These are phyloP conservation scores for Phyto melanocephala DNA, from an alignment of 2,888 invertebrate species.

Conservation along the genomic window DNA sequence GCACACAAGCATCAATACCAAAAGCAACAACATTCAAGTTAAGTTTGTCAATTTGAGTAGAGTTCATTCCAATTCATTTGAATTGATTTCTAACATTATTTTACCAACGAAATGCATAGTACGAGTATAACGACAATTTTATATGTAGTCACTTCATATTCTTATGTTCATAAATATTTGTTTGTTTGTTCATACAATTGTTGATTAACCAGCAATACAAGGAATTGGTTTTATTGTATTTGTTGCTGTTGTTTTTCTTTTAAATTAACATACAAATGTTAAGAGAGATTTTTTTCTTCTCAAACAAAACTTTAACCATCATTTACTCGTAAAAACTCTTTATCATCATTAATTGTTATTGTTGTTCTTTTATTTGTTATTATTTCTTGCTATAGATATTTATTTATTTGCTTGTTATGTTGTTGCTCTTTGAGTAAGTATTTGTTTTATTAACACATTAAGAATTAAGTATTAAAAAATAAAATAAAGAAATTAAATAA, in stretches of 20 bases:
- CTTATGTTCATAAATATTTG: not conserved
- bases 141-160: not conserved
- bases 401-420: not conserved
- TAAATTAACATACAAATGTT: constrained; percentile 45
- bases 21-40: not conserved
- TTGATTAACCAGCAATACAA: not conserved
- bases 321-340: not conserved
- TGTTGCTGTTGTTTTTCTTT: constrained; percentile 6
- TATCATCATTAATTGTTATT: not conserved
- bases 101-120: not conserved
- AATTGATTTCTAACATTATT: not conserved
- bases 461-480: not conserved
- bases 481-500: not conserved
- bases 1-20: not conserved
- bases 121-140: too few relatives aligned
- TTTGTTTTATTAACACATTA: constrained; percentile 36
- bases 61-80: not conserved
- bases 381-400: not conserved
- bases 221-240: constrained; percentile 1
- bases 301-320: not conserved
- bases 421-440: not conserved
- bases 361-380: too few relatives aligned
- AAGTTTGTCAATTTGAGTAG: not conserved
- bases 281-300: not conserved
- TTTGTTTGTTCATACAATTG: not conserved